Conservation (phyloP, 2,888 invertebrate genomes). For the Cheilosia scutellata region DNA sequence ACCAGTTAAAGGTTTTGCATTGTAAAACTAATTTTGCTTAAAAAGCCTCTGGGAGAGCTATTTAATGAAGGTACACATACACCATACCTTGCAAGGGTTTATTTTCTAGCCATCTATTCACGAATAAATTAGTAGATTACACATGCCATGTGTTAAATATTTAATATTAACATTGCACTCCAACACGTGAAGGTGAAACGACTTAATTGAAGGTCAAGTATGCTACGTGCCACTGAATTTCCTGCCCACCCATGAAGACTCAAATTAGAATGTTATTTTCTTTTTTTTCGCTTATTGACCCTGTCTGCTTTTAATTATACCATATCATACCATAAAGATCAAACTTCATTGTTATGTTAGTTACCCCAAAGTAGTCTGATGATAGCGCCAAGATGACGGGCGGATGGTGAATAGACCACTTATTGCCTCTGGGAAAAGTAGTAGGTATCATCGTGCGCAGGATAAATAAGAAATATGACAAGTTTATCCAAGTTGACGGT, state of each 20-base stretch:
- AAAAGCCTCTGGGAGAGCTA: not conserved
- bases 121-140: slow-evolving; percentile 19
- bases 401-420: not conserved
- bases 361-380: slow-evolving; percentile 3
- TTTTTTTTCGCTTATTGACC: slow-evolving; percentile 34
- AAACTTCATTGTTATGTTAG: slow-evolving; percentile 21
- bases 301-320: slow-evolving; percentile 43
- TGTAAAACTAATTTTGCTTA: not conserved
- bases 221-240: slow-evolving; percentile 32
- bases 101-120: slow-evolving; percentile 9
- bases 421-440: not conserved
- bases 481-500: slow-evolving; percentile 9
- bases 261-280: not conserved
- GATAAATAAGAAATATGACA: slow-evolving; percentile 1
- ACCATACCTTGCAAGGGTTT: not conserved
- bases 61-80: not conserved
- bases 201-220: slow-evolving; percentile 53
- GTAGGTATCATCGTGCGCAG: not conserved
- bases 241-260: not conserved
- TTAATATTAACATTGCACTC: slow-evolving; percentile 29
- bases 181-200: slow-evolving; percentile 50
- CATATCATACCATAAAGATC: slow-evolving; percentile 44
- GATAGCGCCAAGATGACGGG: slow-evolving; percentile 1
- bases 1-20: too few relatives aligned
- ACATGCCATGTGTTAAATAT: slow-evolving; percentile 42